phyloP scores from a whole-genome alignment of 2,113 vertebrate species.

The Daphoenositta chrysoptera region DNA sequence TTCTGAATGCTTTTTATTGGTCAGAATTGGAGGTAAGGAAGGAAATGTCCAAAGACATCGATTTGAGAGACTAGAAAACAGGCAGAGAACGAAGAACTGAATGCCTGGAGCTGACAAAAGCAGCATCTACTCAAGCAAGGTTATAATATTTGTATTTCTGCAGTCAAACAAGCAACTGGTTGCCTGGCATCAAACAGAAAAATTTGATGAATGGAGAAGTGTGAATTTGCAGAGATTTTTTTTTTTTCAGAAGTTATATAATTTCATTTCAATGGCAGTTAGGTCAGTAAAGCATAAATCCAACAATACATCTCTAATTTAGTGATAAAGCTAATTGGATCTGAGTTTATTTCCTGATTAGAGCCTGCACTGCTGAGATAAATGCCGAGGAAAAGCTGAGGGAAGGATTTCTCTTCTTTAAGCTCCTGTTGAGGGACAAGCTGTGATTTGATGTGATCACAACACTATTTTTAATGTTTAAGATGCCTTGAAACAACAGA shows the following conservation, averaged over 20 bases:
- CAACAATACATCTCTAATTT: conserved; percentile 45
- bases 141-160: not conserved
- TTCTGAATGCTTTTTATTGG: not conserved
- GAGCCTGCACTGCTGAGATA: conserved; percentile 32
- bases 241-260: conserved; percentile 22
- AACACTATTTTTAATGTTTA: not conserved
- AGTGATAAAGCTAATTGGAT: conserved; percentile 52
- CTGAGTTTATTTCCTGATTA: conserved; percentile 60
- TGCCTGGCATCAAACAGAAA: not conserved
- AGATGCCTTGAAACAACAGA: not conserved
- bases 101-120: not conserved
- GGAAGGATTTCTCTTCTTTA: conserved; percentile 1
- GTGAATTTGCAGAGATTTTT: not conserved
- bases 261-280: conserved; percentile 10
- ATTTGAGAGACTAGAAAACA: not conserved
- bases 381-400: conserved; percentile 16
- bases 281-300: conserved; percentile 39
- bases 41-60: not conserved
- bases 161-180: not conserved
- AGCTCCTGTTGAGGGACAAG: not conserved
- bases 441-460: not conserved
- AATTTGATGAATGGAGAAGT: not conserved
- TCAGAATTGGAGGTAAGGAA: not conserved
- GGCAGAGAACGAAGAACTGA: not conserved
- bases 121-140: not conserved